Base-by-base conservation (phyloP, 1,140 invertebrate species). In the Drosophila micromelanica region DNA sequence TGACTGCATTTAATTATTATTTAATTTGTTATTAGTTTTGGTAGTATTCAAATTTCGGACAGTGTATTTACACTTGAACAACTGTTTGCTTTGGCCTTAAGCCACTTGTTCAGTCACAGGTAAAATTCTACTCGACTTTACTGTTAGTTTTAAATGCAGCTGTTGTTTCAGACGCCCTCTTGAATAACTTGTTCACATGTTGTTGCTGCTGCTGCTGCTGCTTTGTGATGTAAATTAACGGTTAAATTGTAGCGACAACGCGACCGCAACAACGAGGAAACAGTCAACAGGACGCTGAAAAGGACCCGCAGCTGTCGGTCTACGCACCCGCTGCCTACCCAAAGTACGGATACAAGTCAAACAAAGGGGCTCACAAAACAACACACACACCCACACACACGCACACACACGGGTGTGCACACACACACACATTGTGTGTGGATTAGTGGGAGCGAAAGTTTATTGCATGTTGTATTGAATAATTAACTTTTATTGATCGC, bases 401-500 rank as follows among this genome's bases (percentile, higher is more conserved):
- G 23, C 17, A 35, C 15, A 49, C 30, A 64, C 32, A 12, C 59
- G n/a, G n/a, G n/a, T n/a, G n/a, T n/a, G n/a, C n/a, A n/a, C 48
- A 54, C 5, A 60, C 17, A 9, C 49, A 35, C 49, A 20, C 12
- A 37, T 15, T 12, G 2, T 38, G 78, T 51, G 42, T 57, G 70
- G 76, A 65, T 84, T 77, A 79, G 76, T 77, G 59, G 51, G 45
- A 68, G 76, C 57, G 70, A 77, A 81, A 87, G 76, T 89, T 79
- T 78, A 80, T 80, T 67, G 80, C 60, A 74, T 70, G 64, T 70
- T 71, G 73, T 79, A 82, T 79, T 89, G 85, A 89, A 89, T 89
- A 89, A 89, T 89, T 89, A 89, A 89, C 59, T 80, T 89, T 89
- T 89, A 89, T 89, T 90, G 84, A 89, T 89, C 84, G 84, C 80